phyloP scores from a whole-genome alignment of 2,797 vertebrate genomes.

The Mormyrops attenuatus region DNA sequence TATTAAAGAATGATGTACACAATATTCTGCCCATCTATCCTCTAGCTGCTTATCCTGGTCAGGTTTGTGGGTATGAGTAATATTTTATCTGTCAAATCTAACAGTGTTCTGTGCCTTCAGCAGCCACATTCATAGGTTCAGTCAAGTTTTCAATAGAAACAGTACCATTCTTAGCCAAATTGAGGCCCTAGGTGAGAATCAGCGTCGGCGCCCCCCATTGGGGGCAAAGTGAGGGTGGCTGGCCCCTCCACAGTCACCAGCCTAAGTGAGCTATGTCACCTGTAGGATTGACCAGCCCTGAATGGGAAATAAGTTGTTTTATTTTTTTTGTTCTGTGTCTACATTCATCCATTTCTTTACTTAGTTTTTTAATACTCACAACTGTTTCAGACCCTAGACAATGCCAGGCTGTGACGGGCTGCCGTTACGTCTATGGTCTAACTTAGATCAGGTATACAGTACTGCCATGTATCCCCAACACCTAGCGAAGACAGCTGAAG shows the following conservation, averaged over 20 bases:
- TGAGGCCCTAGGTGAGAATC: neutral
- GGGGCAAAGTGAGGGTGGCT: neutral
- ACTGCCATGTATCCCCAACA: neutral
- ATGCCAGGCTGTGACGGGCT: neutral
- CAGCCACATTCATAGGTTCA: neutral
- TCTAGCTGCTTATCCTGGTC: neutral
- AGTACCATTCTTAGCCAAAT: neutral
- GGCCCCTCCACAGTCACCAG: neutral
- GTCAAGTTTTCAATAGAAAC: neutral
- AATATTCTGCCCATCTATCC: neutral
- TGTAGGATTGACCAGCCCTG: neutral
- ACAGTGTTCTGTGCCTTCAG: neutral
- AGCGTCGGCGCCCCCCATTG: neutral
- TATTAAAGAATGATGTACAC: neutral
- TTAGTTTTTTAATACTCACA: neutral
- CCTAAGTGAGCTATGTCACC: neutral
- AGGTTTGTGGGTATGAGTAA: neutral
- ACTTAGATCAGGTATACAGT: neutral
- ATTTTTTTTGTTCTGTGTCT: neutral
- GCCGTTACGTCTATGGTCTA: neutral
- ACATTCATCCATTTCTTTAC: neutral
- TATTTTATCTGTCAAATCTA: neutral
- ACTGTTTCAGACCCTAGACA: neutral
- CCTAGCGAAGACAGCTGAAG: neutral
- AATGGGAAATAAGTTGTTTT: neutral